Conservation (phyloP, 2,113 vertebrate species). For the Equus przewalskii region DNA sequence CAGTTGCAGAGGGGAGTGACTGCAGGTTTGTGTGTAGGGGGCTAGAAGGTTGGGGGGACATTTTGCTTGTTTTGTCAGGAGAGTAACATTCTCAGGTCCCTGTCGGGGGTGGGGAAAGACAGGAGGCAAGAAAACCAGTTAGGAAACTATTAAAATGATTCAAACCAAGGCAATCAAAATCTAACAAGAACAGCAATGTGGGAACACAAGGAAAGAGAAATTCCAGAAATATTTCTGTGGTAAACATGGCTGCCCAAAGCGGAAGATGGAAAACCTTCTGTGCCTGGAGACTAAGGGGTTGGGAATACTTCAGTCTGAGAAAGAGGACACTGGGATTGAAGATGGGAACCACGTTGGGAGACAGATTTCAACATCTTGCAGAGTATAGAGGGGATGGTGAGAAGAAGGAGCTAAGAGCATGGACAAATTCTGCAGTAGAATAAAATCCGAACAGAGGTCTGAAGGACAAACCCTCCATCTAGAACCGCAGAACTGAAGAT, state of each 20-base stretch:
- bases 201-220: neutral
- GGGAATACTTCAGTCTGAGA: neutral
- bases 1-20: neutral
- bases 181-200: conserved; percentile 2
- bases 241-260: neutral
- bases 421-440: neutral
- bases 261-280: neutral
- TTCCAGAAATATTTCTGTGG: conserved; percentile 7
- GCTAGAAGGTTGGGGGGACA: no score
- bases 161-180: conserved; percentile 11
- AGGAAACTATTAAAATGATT: conserved; percentile 60
- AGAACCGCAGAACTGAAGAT: neutral
- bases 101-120: neutral
- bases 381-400: neutral
- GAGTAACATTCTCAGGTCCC: conserved; percentile 26
- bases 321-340: neutral
- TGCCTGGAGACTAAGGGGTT: neutral
- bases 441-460: neutral
- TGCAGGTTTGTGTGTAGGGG: neutral
- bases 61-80: neutral
- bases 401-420: neutral
- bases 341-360: neutral
- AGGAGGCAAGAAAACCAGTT: conserved; percentile 44
- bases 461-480: neutral
- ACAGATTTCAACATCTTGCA: neutral